phyloP scores from a whole-genome alignment of 2,797 vertebrate genomes.

The Alca torda region DNA sequence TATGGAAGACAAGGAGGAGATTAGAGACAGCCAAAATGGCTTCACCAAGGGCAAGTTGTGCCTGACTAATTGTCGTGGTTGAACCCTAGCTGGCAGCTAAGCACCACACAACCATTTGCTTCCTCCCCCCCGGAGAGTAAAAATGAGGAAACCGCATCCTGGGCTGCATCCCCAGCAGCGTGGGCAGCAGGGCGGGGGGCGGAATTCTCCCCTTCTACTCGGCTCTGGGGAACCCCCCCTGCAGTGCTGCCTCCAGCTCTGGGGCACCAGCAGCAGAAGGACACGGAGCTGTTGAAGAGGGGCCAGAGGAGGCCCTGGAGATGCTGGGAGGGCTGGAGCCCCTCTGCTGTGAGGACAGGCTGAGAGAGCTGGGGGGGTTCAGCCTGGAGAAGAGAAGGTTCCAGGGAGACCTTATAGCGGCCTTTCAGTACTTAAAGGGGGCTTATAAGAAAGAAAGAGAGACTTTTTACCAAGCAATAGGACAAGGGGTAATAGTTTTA shows the following conservation, averaged over 20 bases:
- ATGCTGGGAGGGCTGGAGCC: rapidly evolving
- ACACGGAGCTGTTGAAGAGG: rapidly evolving
- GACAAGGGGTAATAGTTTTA: background rate
- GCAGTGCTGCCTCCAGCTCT: rapidly evolving
- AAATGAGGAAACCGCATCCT: background rate
- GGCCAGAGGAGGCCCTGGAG: background rate
- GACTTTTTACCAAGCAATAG: background rate
- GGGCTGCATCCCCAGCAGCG: rapidly evolving
- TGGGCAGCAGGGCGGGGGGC: rapidly evolving
- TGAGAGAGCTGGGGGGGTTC: background rate
- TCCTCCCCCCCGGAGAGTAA: too few relatives aligned
- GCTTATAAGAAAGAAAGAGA: rapidly evolving
- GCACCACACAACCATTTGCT: background rate
- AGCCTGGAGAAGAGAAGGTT: background rate
- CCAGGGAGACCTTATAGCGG: rapidly evolving
- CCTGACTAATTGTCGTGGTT: background rate
- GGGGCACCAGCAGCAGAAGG: rapidly evolving
- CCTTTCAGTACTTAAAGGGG: rapidly evolving
- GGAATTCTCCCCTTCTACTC: background rate
- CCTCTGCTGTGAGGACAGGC: rapidly evolving
- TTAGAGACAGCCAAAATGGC: background rate
- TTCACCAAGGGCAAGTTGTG: background rate
- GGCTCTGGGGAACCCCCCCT: rapidly evolving
- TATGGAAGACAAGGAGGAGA: background rate
- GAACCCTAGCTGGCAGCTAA: background rate